Percentiles rank a stretch among this genome's conserved stretches.
These are phyloP conservation scores for Sebastes hubbsi DNA, from an alignment of 2,797 vertebrate species.

Conservation along the genomic window DNA sequence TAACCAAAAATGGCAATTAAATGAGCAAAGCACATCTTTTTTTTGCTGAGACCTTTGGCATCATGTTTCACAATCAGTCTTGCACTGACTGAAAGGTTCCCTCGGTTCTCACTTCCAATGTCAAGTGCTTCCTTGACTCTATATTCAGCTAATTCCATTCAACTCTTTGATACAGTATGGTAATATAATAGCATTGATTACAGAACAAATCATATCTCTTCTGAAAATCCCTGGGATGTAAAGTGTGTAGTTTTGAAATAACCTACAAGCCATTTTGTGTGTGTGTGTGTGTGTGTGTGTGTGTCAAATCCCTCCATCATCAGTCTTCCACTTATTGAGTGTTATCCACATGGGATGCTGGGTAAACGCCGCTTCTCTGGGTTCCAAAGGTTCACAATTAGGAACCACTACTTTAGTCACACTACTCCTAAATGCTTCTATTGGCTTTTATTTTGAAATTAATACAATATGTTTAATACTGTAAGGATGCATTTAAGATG, in stretches of 20 bases:
- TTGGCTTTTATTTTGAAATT: background rate
- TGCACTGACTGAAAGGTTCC: background rate
- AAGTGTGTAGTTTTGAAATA: background rate
- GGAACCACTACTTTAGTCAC: background rate
- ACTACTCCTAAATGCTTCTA: background rate
- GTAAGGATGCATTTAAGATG: background rate
- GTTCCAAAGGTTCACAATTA: constrained; percentile 7
- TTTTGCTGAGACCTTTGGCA: background rate
- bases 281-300: no score
- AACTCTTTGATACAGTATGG: background rate
- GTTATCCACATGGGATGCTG: background rate
- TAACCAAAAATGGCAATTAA: background rate
- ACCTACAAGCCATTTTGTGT: background rate
- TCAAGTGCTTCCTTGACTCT: background rate
- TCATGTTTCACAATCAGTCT: background rate
- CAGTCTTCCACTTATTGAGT: background rate
- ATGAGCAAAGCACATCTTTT: background rate
- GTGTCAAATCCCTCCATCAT: background rate
- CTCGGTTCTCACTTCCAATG: background rate
- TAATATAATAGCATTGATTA: background rate
- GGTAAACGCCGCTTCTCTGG: background rate
- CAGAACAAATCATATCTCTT: background rate
- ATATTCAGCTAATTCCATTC: background rate
- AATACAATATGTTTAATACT: background rate
- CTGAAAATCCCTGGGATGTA: background rate